Evolutionary conservation across 92 coral and sea anemone species (phyloP), one percentile per base, ranked within the genome.

Genomic region (Umimayanthus kanabou): DNA sequence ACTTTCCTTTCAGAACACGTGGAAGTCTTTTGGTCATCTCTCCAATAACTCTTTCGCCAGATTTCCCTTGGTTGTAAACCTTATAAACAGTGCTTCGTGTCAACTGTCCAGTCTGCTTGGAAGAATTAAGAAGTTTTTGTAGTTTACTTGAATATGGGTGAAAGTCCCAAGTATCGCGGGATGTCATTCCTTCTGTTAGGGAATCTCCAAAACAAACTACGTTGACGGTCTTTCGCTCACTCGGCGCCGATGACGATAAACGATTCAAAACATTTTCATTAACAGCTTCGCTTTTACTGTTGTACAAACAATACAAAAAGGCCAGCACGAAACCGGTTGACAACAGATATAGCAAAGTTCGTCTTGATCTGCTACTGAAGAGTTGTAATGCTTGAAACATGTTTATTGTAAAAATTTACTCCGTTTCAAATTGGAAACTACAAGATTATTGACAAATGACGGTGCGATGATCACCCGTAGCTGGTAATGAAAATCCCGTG

Each of bases 191-290:
- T 47, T 71, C 45, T 5, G 87, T 83, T 20, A 83, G 71, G 7
- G 87, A 83, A 71, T 83, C 87, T 69, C 87, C 87, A 83, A 83
- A 83, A 42, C 87, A 83, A 67, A 83, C 25, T 9, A 83, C 45
- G 87, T 70, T 50, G 78, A 83, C 9, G 37, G 26, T 26, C 39
- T 28, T 43, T 70, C 22, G 77, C 22, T 73, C 50, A 9, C 67
- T 47, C 14, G 22, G 18, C 40, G 29, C 4, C 9, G 6, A 43
- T 6, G 53, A 10, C 18, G 57, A 11, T 4, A 20, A 29, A 16
- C 23, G 45, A 14, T 43, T 69, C 13, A 39, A n/a, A 65, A 3
- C 10, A 8, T 22, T n/a, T 66, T 26, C 42, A 18, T 9, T 8
- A 4, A 16, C 42, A 18, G 14, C 22, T 69, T 69, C 78, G 45